Evolutionary conservation across 2,113 vertebrate genomes (phyloP).

Genomic region (Cyanocitta stelleri): DNA sequence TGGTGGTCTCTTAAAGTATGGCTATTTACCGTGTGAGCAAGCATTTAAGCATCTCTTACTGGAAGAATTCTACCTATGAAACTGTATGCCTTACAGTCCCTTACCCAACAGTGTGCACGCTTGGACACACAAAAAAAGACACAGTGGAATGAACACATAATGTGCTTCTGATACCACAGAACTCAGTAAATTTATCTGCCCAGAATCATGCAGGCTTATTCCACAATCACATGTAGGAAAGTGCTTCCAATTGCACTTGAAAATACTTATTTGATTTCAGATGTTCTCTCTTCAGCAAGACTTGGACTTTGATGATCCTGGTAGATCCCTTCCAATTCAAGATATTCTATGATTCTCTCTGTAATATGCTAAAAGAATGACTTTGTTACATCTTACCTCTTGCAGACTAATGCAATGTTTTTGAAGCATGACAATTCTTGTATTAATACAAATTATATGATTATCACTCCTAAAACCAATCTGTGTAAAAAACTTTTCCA

Average conservation of each 20-base stretch:
- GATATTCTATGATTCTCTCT: neutral
- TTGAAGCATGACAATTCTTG: neutral
- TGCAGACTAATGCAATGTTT: neutral
- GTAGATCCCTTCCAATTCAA: neutral
- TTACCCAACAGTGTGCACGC: neutral
- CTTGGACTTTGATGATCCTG: neutral
- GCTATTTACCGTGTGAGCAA: neutral
- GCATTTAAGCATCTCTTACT: neutral
- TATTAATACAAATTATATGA: neutral
- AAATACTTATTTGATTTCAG: neutral
- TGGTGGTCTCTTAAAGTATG: neutral
- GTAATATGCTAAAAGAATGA: neutral
- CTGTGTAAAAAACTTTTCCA: neutral
- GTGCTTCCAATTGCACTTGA: neutral
- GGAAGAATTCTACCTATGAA: neutral
- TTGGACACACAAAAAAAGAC: neutral
- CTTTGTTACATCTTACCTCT: neutral
- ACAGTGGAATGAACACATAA: accelerated
- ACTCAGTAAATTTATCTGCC: neutral
- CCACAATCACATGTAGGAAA: neutral
- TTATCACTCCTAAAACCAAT: neutral
- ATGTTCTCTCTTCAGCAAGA: neutral
- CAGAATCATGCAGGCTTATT: neutral
- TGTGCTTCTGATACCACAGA: neutral
- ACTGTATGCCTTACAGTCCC: neutral